These are phyloP conservation scores for Xenentodon cancila DNA, from an alignment of 2,797 vertebrate species.

Conservation along the genomic window DNA sequence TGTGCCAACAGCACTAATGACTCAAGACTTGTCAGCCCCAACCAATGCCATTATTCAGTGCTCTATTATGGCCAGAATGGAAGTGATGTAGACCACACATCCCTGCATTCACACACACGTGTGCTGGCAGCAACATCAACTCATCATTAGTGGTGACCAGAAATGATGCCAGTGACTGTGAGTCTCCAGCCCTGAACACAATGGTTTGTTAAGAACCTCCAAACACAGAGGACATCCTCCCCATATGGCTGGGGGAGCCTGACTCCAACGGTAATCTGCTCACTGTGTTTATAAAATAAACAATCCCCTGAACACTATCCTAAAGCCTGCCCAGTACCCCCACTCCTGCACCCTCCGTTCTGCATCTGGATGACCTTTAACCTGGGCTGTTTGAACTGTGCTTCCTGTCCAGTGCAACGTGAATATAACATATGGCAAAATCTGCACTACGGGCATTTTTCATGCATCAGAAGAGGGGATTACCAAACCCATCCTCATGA, in stretches of 20 bases:
- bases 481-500: constrained; percentile 45
- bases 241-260: constrained; percentile 71
- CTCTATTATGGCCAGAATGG: constrained; percentile 59
- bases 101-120: constrained; percentile 29
- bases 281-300: constrained; percentile 83
- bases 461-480: constrained; percentile 55
- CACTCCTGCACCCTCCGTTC: constrained; percentile 52
- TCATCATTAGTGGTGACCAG: constrained; percentile 62
- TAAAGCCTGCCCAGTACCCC: constrained; percentile 51
- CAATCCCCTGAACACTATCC: constrained; percentile 66
- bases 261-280: constrained; percentile 78
- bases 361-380: constrained; percentile 79
- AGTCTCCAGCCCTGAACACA: constrained; percentile 63
- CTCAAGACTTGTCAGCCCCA: constrained; percentile 37
- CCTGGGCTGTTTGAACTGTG: constrained; percentile 70
- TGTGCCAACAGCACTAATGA: constrained; percentile 71
- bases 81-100: constrained; percentile 49
- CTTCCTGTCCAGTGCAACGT: constrained; percentile 68
- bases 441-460: constrained; percentile 66
- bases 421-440: constrained; percentile 53
- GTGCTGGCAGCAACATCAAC: constrained; percentile 43
- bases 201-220: constrained; percentile 70
- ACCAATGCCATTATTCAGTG: constrained; percentile 60
- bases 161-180: constrained; percentile 59
- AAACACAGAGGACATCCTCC: constrained; percentile 77